Evolutionary conservation across 2,888 invertebrate species (phyloP).

Genomic region (Sisyra nigra): DNA sequence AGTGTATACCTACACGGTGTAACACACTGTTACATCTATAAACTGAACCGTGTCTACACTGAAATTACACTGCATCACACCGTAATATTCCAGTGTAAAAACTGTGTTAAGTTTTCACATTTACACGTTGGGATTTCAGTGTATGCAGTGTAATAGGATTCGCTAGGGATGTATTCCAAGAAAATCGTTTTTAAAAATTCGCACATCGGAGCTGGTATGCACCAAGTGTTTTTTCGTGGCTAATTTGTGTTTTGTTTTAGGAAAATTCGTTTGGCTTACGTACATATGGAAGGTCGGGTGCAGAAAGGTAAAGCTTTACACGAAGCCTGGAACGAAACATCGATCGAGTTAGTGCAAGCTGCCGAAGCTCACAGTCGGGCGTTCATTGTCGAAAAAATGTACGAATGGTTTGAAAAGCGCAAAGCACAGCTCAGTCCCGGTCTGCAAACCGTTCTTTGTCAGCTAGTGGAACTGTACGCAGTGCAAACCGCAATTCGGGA

Average conservation of each 20-base stretch:
- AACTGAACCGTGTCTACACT: no score
- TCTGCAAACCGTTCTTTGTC: constrained; percentile 43
- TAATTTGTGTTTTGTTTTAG: constrained; percentile 27
- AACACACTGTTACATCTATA: no score
- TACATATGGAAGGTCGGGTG: constrained; percentile 52
- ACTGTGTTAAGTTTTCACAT: no score
- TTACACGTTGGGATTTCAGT: no score
- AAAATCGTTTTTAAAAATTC: no score
- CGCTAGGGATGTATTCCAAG: no score
- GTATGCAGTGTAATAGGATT: no score
- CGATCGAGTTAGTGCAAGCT: constrained; percentile 66
- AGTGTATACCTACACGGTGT: no score
- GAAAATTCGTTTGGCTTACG: constrained; percentile 53
- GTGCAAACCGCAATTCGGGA: constrained; percentile 58
- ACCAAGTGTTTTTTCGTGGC: no score
- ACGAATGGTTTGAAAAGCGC: constrained; percentile 34
- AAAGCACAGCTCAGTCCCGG: constrained; percentile 36
- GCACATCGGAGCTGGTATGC: no score
- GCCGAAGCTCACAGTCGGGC: constrained; percentile 80
- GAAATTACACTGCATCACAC: no score
- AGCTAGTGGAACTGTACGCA: constrained; percentile 62
- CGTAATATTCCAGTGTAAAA: no score
- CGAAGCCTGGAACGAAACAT: constrained; percentile 77
- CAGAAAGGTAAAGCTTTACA: constrained; percentile 48
- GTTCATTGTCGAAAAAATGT: constrained; percentile 58